These are phyloP conservation scores for Tenthredo amoena DNA, from an alignment of 2,888 invertebrate species.

Conservation along the genomic window DNA sequence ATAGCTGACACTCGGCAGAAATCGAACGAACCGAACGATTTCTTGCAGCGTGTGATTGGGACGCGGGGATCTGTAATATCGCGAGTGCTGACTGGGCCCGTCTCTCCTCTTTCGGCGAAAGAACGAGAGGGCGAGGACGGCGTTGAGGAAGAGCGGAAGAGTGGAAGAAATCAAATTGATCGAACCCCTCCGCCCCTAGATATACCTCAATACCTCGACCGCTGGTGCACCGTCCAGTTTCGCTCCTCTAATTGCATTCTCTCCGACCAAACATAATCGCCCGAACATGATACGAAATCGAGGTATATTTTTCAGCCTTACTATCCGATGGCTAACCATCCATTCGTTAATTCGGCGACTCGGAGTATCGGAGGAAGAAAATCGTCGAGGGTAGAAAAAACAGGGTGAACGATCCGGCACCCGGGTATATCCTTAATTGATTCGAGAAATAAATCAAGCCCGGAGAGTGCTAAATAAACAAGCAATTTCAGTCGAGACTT, in stretches of 20 bases:
- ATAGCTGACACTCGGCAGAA: slow-evolving; percentile 61
- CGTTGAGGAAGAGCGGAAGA: not conserved
- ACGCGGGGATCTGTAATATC: slow-evolving; percentile 60
- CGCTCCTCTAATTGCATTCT: slow-evolving; percentile 68
- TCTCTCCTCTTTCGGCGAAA: slow-evolving; percentile 5
- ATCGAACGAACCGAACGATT: slow-evolving; percentile 53
- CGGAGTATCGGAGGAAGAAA: not conserved
- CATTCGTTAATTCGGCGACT: not conserved
- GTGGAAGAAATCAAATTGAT: slow-evolving; percentile 61
- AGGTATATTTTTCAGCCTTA: slow-evolving; percentile 19
- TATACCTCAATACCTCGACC: slow-evolving; percentile 40
- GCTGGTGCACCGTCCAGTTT: slow-evolving; percentile 61
- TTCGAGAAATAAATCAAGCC: slow-evolving; percentile 62
- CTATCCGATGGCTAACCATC: not conserved
- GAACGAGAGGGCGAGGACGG: slow-evolving; percentile 40
- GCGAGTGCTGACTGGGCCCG: slow-evolving; percentile 62
- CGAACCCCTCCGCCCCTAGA: slow-evolving; percentile 36
- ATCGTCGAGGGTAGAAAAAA: slow-evolving; percentile 28
- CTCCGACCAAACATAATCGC: slow-evolving; percentile 53
- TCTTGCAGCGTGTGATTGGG: slow-evolving; percentile 58
- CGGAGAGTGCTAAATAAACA: slow-evolving; percentile 53
- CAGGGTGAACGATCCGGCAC: not conserved
- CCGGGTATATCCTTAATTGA: slow-evolving; percentile 61
- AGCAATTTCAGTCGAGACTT: slow-evolving; percentile 37
- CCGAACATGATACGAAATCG: slow-evolving; percentile 36